Base-by-base conservation (phyloP, 2,113 vertebrate genomes). In the Petaurus breviceps region DNA sequence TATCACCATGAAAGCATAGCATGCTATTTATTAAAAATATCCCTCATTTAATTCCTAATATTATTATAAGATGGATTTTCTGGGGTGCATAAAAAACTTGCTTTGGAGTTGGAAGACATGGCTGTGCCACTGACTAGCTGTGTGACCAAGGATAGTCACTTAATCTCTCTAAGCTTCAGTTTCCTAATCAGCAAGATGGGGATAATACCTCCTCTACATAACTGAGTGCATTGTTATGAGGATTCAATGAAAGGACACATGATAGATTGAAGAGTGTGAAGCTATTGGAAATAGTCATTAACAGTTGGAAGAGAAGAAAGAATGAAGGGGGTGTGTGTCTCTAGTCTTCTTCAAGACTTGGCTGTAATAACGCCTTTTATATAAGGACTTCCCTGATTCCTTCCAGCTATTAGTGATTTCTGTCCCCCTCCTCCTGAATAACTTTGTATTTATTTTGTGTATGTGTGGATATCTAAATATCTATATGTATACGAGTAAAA, bases 1-100 rank as follows among this genome's bases (percentile, higher is more conserved):
- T 90, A 47, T 84, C 46, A 68, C 51, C 91, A 92, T 52, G 93
- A 95, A 96, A 90, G 94, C 90, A 61, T 89, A 89, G 8, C 53
- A 91, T 94, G 89, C 14, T 25, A 14, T 52, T 94, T 51, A 92
- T 37, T 93, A 77, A 94, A 97, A 96, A 96, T 46, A 93, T 54
- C 57, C 53, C 93, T 94, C 28, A 68, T 37, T 89, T 97, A 53
- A 94, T 96, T 23, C 49, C 47, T 92, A 90, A 54, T 84, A 28
- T 84, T 94, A 50, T 68, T 90, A 24, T 47, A 51, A 3, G 68
- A 92, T 52, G 28, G 31, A 68, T 84, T 68, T 84, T 84, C 7
- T 84, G 68, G 68, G 6, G 19, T 43, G n/a, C 61, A n/a, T 77
- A 14, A 84, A 84, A n/a, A 43, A 22, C 19, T 84, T 77, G 37